These are phyloP conservation scores for Rhynchophorus ferrugineus DNA, from an alignment of 1,140 invertebrate species.

Conservation along the genomic window DNA sequence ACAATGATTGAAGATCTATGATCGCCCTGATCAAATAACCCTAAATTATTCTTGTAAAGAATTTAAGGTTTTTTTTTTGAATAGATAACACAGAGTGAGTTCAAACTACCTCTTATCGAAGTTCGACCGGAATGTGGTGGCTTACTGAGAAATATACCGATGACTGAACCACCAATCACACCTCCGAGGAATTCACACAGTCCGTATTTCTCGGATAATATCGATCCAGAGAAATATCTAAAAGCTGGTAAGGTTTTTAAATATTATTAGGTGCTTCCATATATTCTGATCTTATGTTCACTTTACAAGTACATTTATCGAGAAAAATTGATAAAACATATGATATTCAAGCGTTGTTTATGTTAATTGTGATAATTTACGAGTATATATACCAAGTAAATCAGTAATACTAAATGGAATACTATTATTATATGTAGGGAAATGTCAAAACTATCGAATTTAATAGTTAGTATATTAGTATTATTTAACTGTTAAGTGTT, in stretches of 20 bases:
- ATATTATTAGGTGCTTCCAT: not conserved
- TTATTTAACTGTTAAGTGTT: too few species aligned
- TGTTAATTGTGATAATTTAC: too few species aligned
- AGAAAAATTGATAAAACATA: too few species aligned
- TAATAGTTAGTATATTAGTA: too few species aligned
- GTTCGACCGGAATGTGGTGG: slow-evolving; percentile 57
- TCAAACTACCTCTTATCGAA: slow-evolving; percentile 54
- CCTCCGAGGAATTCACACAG: slow-evolving; percentile 50
- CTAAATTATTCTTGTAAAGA: not conserved
- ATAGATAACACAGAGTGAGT: slow-evolving; percentile 54
- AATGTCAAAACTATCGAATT: too few species aligned
- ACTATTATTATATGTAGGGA: too few species aligned
- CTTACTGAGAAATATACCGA: slow-evolving; percentile 48
- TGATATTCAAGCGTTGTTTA: too few species aligned
- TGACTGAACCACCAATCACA: slow-evolving; percentile 48
- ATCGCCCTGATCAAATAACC: too few species aligned
- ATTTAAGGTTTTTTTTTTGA: slow-evolving; percentile 9
- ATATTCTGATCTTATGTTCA: not conserved
- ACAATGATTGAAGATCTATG: too few species aligned
- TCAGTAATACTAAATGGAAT: too few species aligned
- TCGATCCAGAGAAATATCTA: slow-evolving; percentile 56
- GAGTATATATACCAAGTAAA: too few species aligned
- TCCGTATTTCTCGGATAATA: slow-evolving; percentile 62
- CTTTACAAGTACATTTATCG: not conserved
- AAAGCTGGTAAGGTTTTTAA: slow-evolving; percentile 44